These are phyloP conservation scores for Aphis craccivora DNA, from an alignment of 1,140 invertebrate species.

Conservation along the genomic window DNA sequence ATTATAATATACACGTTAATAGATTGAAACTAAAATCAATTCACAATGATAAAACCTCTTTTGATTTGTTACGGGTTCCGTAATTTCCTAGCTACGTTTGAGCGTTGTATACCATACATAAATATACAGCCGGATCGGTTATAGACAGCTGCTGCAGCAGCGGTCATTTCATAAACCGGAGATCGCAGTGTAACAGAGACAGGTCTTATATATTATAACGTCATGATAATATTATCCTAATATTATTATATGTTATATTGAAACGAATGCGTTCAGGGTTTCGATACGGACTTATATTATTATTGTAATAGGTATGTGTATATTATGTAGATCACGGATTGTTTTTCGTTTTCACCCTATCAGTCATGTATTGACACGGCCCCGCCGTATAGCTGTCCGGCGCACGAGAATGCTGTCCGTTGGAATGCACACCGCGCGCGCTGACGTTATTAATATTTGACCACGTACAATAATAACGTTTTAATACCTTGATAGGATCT, in stretches of 20 bases:
- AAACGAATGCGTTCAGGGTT: not conserved
- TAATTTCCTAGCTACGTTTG: not conserved
- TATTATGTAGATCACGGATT: conserved; percentile 30
- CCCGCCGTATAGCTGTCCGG: not conserved
- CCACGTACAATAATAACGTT: conserved; percentile 55
- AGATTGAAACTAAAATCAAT: not conserved
- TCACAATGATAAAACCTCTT: not conserved
- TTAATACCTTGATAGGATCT: conserved; percentile 56
- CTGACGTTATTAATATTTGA: conserved; percentile 52
- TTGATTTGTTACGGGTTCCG: not conserved
- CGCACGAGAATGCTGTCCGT: conserved; percentile 50
- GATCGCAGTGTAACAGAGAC: not conserved
- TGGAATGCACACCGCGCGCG: conserved; percentile 28
- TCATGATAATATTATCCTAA: not conserved
- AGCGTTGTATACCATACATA: no score
- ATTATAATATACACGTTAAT: no score
- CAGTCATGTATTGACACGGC: conserved; percentile 30
- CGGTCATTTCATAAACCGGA: not conserved
- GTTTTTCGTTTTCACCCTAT: conserved; percentile 37
- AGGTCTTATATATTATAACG: not conserved
- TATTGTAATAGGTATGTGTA: not conserved
- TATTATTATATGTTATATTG: not conserved
- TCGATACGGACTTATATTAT: not conserved
- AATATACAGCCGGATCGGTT: no score
- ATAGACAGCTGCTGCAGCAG: no score